phyloP scores from a whole-genome alignment of 2,113 vertebrate species.

The Pseudopipra pipra region DNA sequence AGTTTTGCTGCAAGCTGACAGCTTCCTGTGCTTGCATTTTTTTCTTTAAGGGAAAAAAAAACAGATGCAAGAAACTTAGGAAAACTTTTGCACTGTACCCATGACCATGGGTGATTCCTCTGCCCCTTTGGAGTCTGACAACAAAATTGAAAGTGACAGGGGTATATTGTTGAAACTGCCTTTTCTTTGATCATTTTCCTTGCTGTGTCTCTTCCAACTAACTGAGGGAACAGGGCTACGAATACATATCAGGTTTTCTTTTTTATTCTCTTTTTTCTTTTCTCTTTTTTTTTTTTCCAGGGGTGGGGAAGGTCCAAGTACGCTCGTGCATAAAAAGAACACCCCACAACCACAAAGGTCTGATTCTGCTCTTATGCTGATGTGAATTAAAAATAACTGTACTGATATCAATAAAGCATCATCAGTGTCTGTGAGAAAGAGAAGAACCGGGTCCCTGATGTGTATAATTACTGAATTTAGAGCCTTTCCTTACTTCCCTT shows the following conservation, averaged over 20 bases:
- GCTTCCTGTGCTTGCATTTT: background rate
- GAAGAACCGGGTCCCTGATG: background rate
- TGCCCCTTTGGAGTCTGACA: constrained; percentile 3
- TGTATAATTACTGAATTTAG: background rate
- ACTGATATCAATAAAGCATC: background rate
- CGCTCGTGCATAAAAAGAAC: background rate
- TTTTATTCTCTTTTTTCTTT: background rate
- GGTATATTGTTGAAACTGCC: constrained; percentile 45
- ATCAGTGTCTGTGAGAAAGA: background rate
- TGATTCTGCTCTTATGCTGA: background rate
- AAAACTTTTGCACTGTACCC: constrained; percentile 17
- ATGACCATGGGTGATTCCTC: background rate
- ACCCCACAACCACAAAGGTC: background rate
- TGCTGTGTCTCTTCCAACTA: constrained; percentile 18
- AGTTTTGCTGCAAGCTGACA: background rate
- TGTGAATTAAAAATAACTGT: background rate
- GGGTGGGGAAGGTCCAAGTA: background rate
- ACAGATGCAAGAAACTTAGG: background rate
- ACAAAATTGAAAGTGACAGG: constrained; percentile 46
- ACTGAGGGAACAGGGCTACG: background rate
- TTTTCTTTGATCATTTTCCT: constrained; percentile 59
- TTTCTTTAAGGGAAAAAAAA: background rate
- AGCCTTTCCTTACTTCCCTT: background rate
- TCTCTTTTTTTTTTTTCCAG: background rate
- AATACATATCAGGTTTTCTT: background rate